Conservation (phyloP, 2,797 vertebrate genomes). For the Brachyrhaphis roseni region DNA sequence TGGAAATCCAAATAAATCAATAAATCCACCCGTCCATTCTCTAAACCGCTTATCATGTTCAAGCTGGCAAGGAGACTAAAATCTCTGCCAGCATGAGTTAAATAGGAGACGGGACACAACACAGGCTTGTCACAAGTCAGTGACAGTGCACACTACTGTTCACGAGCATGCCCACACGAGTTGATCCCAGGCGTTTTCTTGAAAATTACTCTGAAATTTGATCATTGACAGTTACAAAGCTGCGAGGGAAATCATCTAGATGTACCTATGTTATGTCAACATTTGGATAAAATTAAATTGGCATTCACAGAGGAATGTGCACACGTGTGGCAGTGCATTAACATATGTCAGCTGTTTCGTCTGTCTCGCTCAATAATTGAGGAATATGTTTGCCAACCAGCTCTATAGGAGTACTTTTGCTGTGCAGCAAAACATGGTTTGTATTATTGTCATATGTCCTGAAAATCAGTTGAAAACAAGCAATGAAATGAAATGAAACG, state of each 20-base stretch:
- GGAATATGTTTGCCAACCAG: neutral
- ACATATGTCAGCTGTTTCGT: neutral
- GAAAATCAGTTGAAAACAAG: constrained; percentile 2
- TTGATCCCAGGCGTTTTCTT: neutral
- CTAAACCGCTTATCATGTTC: constrained; percentile 14
- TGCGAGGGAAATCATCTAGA: neutral
- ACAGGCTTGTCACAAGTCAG: neutral
- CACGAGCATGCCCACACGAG: neutral
- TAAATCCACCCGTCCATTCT: constrained; percentile 29
- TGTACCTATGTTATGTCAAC: neutral
- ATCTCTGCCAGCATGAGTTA: constrained; percentile 8
- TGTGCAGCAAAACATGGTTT: neutral
- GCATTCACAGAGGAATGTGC: neutral
- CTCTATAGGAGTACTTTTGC: neutral
- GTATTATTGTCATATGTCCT: constrained; percentile 3
- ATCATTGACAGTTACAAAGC: neutral
- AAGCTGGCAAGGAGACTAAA: neutral
- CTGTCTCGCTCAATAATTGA: neutral
- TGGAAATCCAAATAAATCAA: constrained; percentile 34
- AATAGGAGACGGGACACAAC: neutral
- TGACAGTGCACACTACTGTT: neutral
- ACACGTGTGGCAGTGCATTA: neutral
- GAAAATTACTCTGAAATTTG: neutral
- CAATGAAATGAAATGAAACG: neutral
- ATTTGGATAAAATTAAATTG: neutral